phyloP scores from a whole-genome alignment of 2,797 vertebrate genomes.

The Sciurus vulgaris region DNA sequence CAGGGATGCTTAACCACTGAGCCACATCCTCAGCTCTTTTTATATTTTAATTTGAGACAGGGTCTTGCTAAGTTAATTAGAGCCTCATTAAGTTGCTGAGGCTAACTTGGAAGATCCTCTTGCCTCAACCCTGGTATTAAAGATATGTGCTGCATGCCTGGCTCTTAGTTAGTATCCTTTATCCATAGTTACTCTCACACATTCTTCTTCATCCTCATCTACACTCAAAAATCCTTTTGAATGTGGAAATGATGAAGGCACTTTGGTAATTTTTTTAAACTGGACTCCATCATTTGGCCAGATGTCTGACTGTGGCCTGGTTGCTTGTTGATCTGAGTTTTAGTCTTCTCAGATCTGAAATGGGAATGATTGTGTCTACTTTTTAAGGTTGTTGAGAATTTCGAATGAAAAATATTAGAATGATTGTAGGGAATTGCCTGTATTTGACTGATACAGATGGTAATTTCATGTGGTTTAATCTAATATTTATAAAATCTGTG shows the following conservation, averaged over 20 bases:
- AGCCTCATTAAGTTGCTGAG: no score
- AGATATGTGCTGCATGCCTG: no score
- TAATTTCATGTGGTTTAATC: not conserved
- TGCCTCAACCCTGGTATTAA: no score
- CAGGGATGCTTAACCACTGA: no score
- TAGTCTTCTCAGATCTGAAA: not conserved
- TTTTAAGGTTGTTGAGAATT: not conserved
- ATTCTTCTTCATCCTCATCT: not conserved
- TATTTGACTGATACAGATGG: not conserved
- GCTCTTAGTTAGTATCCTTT: not conserved
- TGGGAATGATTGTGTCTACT: not conserved
- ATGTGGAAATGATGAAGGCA: not conserved
- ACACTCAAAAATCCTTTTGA: not conserved
- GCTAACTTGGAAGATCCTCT: no score
- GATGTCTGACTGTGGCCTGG: not conserved
- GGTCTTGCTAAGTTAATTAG: no score
- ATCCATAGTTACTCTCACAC: not conserved
- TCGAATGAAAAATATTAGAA: constrained; percentile 34
- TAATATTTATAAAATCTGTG: not conserved
- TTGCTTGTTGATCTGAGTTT: constrained; percentile 1
- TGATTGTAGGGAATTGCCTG: not conserved
- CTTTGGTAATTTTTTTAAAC: not conserved
- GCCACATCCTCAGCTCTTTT: no score
- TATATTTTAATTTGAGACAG: no score
- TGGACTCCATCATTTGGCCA: not conserved